phyloP scores from a whole-genome alignment of 2,888 invertebrate species.

The Scrobipalpa atriplicella region DNA sequence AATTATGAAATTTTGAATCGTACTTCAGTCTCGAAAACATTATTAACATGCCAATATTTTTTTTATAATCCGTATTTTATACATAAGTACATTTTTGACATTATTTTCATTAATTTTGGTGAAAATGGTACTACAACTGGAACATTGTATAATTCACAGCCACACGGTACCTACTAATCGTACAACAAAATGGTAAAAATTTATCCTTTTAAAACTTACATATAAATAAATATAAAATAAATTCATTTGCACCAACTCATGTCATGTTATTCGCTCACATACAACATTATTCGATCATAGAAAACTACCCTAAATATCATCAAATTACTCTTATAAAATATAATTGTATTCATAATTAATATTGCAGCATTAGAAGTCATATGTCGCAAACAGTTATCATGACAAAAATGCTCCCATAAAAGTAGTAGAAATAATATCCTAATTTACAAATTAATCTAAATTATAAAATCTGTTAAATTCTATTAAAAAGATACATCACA shows the following conservation, averaged over 20 bases:
- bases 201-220: slow-evolving; percentile 26
- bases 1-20: background rate
- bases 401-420: slow-evolving; percentile 3
- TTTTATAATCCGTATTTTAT: background rate
- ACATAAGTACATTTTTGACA: background rate
- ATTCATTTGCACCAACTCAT: slow-evolving; percentile 37
- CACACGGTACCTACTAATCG: slow-evolving; percentile 42
- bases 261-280: slow-evolving; percentile 64
- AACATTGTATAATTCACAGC: slow-evolving; percentile 59
- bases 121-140: slow-evolving; percentile 51
- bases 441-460: background rate
- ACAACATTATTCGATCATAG: slow-evolving; percentile 31
- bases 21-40: background rate
- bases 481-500: slow-evolving; percentile 13
- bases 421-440: background rate
- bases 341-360: background rate
- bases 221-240: slow-evolving; percentile 39
- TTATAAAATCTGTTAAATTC: slow-evolving; percentile 1
- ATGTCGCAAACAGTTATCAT: background rate
- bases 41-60: background rate
- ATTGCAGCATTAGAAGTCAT: slow-evolving; percentile 11
- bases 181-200: slow-evolving; percentile 5
- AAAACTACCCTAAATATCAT: slow-evolving; percentile 23
- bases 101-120: slow-evolving; percentile 41
- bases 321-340: background rate